phyloP scores from a whole-genome alignment of 2,797 vertebrate species.

The Chaunax sp. region DNA sequence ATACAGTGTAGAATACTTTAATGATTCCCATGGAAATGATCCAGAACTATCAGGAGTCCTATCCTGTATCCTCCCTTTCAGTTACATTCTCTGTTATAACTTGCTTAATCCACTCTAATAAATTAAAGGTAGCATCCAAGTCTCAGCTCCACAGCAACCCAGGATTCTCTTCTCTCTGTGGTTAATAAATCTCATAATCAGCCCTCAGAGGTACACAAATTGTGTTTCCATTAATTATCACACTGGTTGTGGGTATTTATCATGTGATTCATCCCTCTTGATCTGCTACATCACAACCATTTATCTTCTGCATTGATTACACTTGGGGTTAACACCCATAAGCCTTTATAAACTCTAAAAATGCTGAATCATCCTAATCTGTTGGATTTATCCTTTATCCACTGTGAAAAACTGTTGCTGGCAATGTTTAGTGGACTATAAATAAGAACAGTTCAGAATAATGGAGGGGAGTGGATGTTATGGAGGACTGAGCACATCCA shows the following conservation, averaged over 20 bases:
- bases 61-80: not conserved
- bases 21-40: slow-evolving; percentile 11
- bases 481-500: slow-evolving; percentile 68
- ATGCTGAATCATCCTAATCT: slow-evolving; percentile 62
- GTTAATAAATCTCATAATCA: slow-evolving; percentile 27
- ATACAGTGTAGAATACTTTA: not conserved
- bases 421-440: slow-evolving; percentile 58
- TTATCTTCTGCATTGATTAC: slow-evolving; percentile 45
- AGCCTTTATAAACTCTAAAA: slow-evolving; percentile 34
- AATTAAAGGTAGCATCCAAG: slow-evolving; percentile 5
- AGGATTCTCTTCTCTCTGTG: slow-evolving; percentile 18
- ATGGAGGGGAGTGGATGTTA: slow-evolving; percentile 62
- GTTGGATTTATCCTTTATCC: slow-evolving; percentile 52
- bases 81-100: slow-evolving; percentile 24
- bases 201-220: slow-evolving; percentile 13
- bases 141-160: not conserved
- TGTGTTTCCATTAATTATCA: slow-evolving; percentile 27
- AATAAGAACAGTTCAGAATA: slow-evolving; percentile 55
- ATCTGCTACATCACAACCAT: slow-evolving; percentile 42
- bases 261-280: slow-evolving; percentile 28
- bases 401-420: slow-evolving; percentile 52
- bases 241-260: slow-evolving; percentile 23
- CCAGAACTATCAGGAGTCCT: not conserved
- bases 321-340: slow-evolving; percentile 23
- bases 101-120: slow-evolving; percentile 21